Evolutionary conservation across 1,140 invertebrate genomes (phyloP).

Genomic region (Drosophila pseudoananassae): DNA sequence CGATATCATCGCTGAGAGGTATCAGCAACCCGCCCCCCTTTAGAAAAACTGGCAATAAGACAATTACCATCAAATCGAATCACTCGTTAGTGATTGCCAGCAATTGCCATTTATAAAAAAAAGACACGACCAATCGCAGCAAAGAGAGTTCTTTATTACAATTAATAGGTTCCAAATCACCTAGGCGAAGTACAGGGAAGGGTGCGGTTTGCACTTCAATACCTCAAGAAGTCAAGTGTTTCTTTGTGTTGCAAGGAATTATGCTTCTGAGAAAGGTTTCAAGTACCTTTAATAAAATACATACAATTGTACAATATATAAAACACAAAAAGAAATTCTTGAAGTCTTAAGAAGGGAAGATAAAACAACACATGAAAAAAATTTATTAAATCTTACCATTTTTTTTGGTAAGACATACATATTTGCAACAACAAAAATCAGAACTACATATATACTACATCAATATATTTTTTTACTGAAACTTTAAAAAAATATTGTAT

Average conservation of each 20-base stretch:
- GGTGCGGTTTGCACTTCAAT: neutral
- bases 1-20: slow-evolving; percentile 22
- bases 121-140: neutral
- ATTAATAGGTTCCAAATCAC: neutral
- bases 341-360: no score
- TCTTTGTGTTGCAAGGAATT: slow-evolving; percentile 8
- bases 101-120: slow-evolving; percentile 25
- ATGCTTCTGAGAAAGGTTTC: neutral
- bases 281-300: slow-evolving; percentile 1
- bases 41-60: no score
- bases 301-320: no score
- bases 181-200: neutral
- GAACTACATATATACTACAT: no score
- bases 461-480: no score
- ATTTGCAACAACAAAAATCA: no score
- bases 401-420: no score
- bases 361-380: no score
- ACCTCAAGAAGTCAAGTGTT: neutral
- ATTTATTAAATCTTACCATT: no score
- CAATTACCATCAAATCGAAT: slow-evolving; percentile 10
- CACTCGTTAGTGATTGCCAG: slow-evolving; percentile 8
- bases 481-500: no score
- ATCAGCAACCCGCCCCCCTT: neutral
- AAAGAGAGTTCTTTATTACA: neutral
- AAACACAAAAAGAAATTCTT: no score